phyloP scores from a whole-genome alignment of 37 sponge, comb jelly and placozoan species.

The Aphrocallistes beatrix region DNA sequence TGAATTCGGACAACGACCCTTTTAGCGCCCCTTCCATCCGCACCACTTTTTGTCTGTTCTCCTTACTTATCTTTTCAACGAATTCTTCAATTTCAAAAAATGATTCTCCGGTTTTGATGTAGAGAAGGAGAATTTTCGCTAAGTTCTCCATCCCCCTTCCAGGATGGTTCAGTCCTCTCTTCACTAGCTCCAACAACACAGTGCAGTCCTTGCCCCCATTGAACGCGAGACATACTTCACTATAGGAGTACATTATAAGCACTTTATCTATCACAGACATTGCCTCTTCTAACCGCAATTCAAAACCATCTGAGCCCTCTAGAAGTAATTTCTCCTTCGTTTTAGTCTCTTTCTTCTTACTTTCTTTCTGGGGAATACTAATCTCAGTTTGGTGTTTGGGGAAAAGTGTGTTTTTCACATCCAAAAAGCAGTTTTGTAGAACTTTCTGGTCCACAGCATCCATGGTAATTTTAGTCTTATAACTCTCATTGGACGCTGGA shows the following conservation, averaged over 20 bases:
- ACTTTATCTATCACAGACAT: background rate
- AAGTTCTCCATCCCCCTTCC: background rate
- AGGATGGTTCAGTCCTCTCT: constrained; percentile 32
- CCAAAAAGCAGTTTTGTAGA: constrained; percentile 23
- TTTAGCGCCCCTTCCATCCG: background rate
- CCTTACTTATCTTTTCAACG: constrained; percentile 16
- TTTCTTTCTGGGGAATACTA: too few relatives aligned
- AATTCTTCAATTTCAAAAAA: constrained; percentile 70
- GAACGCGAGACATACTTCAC: constrained; percentile 67
- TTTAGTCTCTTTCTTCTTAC: background rate
- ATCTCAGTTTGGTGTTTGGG: background rate
- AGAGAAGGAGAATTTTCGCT: constrained; percentile 44
- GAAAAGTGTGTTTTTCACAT: background rate
- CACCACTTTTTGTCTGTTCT: background rate
- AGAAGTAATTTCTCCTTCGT: background rate
- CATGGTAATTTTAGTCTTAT: constrained; percentile 36
- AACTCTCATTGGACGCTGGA: constrained; percentile 15
- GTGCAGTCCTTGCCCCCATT: constrained; percentile 99
- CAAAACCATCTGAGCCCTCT: background rate
- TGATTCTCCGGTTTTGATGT: constrained; percentile 27
- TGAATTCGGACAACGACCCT: background rate
- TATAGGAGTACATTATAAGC: background rate
- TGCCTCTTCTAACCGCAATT: background rate
- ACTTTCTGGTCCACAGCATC: constrained; percentile 24
- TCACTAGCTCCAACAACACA: constrained; percentile 54